Percentiles rank a stretch among this genome's conserved stretches.
These are phyloP conservation scores for Patella vulgata DNA, from an alignment of 1,140 invertebrate species.

Conservation along the genomic window DNA sequence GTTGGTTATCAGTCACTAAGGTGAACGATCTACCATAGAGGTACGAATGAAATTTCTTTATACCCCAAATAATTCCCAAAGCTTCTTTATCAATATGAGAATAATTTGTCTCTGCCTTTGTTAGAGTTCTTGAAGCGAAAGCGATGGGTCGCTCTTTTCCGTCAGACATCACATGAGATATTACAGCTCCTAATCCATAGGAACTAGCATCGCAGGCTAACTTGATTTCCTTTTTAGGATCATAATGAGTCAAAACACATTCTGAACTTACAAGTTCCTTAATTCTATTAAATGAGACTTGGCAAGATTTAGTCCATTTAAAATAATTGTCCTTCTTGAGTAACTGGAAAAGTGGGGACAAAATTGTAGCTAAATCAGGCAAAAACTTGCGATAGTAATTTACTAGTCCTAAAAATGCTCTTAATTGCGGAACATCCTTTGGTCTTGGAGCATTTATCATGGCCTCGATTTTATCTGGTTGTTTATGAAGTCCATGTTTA, in stretches of 20 bases:
- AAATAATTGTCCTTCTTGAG: no score
- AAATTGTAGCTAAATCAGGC: no score
- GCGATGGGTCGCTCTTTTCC: slow-evolving; percentile 53
- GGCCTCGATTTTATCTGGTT: slow-evolving; percentile 62
- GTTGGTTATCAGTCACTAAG: slow-evolving; percentile 62
- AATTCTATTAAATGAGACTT: slow-evolving; percentile 20
- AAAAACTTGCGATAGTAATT: slow-evolving; percentile 60
- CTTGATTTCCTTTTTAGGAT: slow-evolving; percentile 41
- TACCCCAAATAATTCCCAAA: slow-evolving; percentile 66
- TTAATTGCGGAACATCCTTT: slow-evolving; percentile 54
- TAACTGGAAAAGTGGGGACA: no score
- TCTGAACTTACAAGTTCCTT: slow-evolving; percentile 21
- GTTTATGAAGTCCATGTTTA: slow-evolving; percentile 52
- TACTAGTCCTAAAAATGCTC: slow-evolving; percentile 60
- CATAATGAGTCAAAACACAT: slow-evolving; percentile 46
- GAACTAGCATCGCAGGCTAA: slow-evolving; percentile 56
- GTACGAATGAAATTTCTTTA: slow-evolving; percentile 56
- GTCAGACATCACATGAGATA: slow-evolving; percentile 53
- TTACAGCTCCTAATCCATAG: slow-evolving; percentile 57
- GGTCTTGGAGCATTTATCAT: slow-evolving; percentile 61
- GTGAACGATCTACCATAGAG: slow-evolving; percentile 63
- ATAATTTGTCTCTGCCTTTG: slow-evolving; percentile 64
- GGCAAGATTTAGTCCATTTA: no score
- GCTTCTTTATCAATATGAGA: slow-evolving; percentile 69
- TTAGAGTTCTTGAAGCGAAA: slow-evolving; percentile 66